Evolutionary conservation across 2,797 vertebrate genomes (phyloP), one percentile per base, ranked within the genome.

Genomic region (Steatocranus sp.): DNA sequence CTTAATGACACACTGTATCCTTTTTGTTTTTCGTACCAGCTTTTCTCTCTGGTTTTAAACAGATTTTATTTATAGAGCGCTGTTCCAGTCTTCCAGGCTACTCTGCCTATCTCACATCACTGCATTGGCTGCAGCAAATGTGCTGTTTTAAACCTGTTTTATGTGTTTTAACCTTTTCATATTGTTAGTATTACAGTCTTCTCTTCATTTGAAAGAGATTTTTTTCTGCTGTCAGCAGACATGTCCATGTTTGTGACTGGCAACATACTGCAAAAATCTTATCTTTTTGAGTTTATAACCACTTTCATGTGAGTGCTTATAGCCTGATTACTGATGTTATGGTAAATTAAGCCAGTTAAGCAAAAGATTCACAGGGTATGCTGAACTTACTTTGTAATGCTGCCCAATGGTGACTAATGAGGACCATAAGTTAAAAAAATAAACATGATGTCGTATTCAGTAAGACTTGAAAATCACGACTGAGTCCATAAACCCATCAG

Each of bases 191-290:
- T 43, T 68, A 43, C 23, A 3, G 20, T 27, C 23, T 68, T 43
- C 4, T 43, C 36, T 68, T 43, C 63, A 18, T 46, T 68, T 68
- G 36, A 43, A 68, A 68, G 20, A 68, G 20, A 43, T 17, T 15
- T 0, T 66, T 23, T 38, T 23, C 61, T 66, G 1, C 2, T 66
- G 63, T 0, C 0, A 23, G 63, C 3, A 68, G 2, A 43, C 14
- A 1, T 68, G 20, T 68, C 63, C 63, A 43, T 25, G 20, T 43
- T 68, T 68, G 20, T 43, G 14, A 43, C 20, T 68, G 63, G 63
- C 36, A 41, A 25, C 36, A 17, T 0, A 17, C 12, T 38, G n/a
- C n/a, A 66, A 66, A 63, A 68, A 1, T 23, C 36, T 6, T 41
- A 38, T 15, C 34, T 41, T 38, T 23, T 41, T 38, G 20, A 68